phyloP scores from a whole-genome alignment of 2,113 vertebrate genomes.

The Cygnus buccinator region DNA sequence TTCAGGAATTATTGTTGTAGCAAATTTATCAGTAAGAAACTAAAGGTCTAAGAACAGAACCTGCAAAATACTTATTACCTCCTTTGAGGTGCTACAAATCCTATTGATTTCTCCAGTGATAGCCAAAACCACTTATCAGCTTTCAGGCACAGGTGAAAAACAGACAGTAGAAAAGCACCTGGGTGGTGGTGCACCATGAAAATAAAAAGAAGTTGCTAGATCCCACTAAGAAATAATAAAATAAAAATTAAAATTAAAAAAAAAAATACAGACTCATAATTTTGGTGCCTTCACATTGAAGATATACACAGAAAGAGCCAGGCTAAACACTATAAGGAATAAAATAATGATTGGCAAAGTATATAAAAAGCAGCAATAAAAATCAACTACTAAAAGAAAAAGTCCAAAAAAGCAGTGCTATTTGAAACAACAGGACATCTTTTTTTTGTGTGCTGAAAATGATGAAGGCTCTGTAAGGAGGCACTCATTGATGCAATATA shows the following conservation, averaged over 20 bases:
- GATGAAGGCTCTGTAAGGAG: background rate
- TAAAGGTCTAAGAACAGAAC: background rate
- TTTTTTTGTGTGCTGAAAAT: background rate
- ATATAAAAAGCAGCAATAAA: background rate
- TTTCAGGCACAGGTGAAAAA: background rate
- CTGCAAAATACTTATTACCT: background rate
- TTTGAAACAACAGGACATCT: background rate
- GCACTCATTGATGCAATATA: background rate
- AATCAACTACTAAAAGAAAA: background rate
- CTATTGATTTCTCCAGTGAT: background rate
- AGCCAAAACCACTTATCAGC: background rate
- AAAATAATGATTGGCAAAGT: background rate
- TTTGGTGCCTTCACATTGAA: background rate
- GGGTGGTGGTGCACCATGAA: background rate
- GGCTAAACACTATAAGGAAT: background rate
- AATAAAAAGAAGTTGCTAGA: background rate
- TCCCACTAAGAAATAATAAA: background rate
- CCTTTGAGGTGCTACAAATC: background rate
- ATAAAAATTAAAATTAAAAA: too few relatives aligned
- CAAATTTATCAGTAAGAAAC: background rate
- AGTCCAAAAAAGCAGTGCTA: background rate
- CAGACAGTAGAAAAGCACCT: background rate
- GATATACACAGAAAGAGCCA: background rate
- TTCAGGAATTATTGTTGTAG: background rate
- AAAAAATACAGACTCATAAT: background rate